Conservation (phyloP, 2,888 invertebrate genomes). For the Cerastis leucographa region DNA sequence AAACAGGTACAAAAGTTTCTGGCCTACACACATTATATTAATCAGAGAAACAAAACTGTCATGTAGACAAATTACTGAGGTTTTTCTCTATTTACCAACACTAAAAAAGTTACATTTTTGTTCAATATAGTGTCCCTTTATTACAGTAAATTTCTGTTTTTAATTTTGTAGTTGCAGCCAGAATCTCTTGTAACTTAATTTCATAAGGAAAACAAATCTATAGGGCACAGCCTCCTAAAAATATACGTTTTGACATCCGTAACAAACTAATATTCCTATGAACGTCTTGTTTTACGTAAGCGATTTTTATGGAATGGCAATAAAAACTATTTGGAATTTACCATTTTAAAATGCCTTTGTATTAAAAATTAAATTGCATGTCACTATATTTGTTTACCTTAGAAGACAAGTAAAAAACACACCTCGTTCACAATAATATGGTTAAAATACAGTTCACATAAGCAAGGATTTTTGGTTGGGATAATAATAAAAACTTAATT, state of each 20-base stretch:
- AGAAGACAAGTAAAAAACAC: constrained; percentile 14
- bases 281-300: not conserved
- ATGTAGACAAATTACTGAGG: too few relatives aligned
- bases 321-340: not conserved
- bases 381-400: constrained; percentile 5
- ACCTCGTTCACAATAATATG: constrained; percentile 12
- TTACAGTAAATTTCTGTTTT: too few relatives aligned
- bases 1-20: too few relatives aligned
- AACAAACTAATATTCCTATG: not conserved
- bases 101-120: too few relatives aligned
- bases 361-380: not conserved
- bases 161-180: too few relatives aligned
- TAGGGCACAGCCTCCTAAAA: not conserved
- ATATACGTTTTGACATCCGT: not conserved
- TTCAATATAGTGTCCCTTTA: too few relatives aligned
- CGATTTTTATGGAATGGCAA: too few relatives aligned
- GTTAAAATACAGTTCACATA: constrained; percentile 5
- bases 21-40: too few relatives aligned
- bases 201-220: constrained; percentile 25
- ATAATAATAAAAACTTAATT: not conserved
- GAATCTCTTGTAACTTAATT: not conserved
- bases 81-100: too few relatives aligned
- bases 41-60: too few relatives aligned
- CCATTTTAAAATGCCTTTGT: not conserved
- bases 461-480: constrained; percentile 26